phyloP scores from a whole-genome alignment of 2,888 invertebrate species.

The Chironomus riparius region DNA sequence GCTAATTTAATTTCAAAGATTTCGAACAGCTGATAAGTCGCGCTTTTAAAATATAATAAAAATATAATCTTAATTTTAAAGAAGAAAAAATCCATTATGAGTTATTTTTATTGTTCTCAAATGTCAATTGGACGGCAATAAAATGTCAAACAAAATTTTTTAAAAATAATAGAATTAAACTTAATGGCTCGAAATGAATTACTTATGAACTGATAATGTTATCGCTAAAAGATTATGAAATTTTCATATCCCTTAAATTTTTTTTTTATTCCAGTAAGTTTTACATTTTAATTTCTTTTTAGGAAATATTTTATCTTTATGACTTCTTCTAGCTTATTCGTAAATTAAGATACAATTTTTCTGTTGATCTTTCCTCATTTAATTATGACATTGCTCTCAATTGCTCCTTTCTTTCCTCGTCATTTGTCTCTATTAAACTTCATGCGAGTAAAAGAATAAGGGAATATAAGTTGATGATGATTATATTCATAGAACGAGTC shows the following conservation, averaged over 20 bases:
- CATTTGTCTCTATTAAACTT: not conserved
- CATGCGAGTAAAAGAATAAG: not conserved
- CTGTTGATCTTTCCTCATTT: not conserved
- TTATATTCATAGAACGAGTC: not conserved
- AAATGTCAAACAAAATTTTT: not conserved
- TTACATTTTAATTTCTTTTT: too few relatives aligned
- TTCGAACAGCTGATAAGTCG: not conserved
- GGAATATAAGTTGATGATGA: too few relatives aligned
- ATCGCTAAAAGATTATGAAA: not conserved
- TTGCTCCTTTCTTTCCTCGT: not conserved
- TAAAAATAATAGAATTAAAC: not conserved
- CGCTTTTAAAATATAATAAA: not conserved
- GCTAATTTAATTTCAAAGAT: not conserved
- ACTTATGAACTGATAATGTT: slow-evolving; percentile 11
- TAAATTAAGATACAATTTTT: too few relatives aligned
- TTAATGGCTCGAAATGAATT: not conserved
- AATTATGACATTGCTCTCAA: slow-evolving; percentile 2
- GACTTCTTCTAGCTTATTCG: too few relatives aligned
- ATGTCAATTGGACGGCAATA: not conserved
- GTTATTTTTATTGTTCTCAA: not conserved
- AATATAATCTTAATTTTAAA: not conserved
- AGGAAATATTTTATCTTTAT: too few relatives aligned
- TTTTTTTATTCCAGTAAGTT: too few relatives aligned
- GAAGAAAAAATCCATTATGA: not conserved
- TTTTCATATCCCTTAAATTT: too few relatives aligned